Percentiles rank a stretch among this genome's conserved stretches.
Evolutionary conservation across 2,113 vertebrate species (phyloP).

Genomic region (Amphiprion ocellaris): DNA sequence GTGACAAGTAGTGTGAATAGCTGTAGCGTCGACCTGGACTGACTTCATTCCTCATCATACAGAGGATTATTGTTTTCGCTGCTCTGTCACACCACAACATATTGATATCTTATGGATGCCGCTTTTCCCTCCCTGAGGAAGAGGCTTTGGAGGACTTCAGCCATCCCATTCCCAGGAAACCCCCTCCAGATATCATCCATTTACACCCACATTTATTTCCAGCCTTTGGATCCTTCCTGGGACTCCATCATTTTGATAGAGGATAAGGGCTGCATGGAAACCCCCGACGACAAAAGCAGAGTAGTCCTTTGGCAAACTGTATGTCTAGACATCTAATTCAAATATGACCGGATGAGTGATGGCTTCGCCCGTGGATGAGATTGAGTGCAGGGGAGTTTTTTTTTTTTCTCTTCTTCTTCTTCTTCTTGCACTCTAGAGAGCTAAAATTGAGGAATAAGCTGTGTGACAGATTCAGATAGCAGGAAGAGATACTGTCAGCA

Average conservation of each 20-base stretch:
- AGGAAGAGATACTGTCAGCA: conserved; percentile 63
- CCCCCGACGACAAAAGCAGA: conserved; percentile 62
- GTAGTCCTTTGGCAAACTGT: conserved; percentile 74
- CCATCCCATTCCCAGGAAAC: conserved; percentile 44
- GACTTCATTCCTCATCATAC: neutral
- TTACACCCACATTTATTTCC: conserved; percentile 45
- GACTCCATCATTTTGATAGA: conserved; percentile 67
- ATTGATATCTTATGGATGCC: conserved; percentile 10
- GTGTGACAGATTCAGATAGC: conserved; percentile 70
- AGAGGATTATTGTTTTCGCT: neutral
- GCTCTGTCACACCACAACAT: neutral
- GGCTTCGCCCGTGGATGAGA: conserved; percentile 73
- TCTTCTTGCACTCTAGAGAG: conserved; percentile 53
- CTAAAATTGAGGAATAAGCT: conserved; percentile 68
- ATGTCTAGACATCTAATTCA: conserved; percentile 81
- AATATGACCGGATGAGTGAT: conserved; percentile 78
- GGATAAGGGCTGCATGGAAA: conserved; percentile 60
- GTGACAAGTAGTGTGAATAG: neutral
- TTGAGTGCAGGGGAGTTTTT: conserved; percentile 46
- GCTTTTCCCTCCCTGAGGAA: conserved; percentile 1
- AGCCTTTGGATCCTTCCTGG: conserved; percentile 43
- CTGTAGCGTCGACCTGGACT: neutral
- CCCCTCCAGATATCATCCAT: conserved; percentile 56
- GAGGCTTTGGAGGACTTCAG: conserved; percentile 24
- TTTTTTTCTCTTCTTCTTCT: conserved; percentile 21